These are phyloP conservation scores for Tenthredo distinguenda DNA, from an alignment of 2,888 invertebrate genomes.

Conservation along the genomic window DNA sequence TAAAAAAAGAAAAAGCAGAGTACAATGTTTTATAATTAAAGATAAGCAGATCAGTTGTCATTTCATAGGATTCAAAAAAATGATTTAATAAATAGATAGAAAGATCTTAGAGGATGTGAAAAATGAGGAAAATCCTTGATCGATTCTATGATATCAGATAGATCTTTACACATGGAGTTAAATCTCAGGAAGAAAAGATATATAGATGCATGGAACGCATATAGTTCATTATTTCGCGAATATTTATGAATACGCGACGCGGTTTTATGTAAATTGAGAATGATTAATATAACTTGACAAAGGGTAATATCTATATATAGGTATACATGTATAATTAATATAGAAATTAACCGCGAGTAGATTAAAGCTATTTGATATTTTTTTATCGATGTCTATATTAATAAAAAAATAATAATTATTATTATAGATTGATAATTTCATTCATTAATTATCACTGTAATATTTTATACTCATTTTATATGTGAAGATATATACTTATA, in stretches of 20 bases:
- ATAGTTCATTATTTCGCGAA: not conserved
- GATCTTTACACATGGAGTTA: not conserved
- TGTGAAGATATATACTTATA: not conserved
- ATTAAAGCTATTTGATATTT: slow-evolving; percentile 35
- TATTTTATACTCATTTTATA: slow-evolving; percentile 13
- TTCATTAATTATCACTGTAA: not conserved
- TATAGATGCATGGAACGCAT: not conserved
- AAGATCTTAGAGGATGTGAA: not conserved
- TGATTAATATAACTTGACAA: slow-evolving; percentile 15
- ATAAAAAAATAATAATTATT: not conserved
- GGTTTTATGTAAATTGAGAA: slow-evolving; percentile 12
- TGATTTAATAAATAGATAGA: not conserved
- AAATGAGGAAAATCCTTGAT: not conserved
- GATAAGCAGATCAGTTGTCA: not conserved
- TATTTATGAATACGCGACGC: not conserved
- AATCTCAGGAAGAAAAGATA: slow-evolving; percentile 19
- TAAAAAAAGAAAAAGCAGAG: not conserved
- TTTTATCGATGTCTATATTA: not conserved
- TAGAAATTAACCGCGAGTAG: slow-evolving; percentile 1
- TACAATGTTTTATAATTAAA: slow-evolving; percentile 16
- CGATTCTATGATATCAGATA: not conserved
- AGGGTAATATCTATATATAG: not conserved
- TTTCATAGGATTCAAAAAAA: not conserved
- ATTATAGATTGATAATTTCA: not conserved
- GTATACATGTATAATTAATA: not conserved